Evolutionary conservation across 2,888 invertebrate genomes (phyloP), one percentile per base, ranked within the genome.

Genomic region (Rhopalosiphum nymphaeae): DNA sequence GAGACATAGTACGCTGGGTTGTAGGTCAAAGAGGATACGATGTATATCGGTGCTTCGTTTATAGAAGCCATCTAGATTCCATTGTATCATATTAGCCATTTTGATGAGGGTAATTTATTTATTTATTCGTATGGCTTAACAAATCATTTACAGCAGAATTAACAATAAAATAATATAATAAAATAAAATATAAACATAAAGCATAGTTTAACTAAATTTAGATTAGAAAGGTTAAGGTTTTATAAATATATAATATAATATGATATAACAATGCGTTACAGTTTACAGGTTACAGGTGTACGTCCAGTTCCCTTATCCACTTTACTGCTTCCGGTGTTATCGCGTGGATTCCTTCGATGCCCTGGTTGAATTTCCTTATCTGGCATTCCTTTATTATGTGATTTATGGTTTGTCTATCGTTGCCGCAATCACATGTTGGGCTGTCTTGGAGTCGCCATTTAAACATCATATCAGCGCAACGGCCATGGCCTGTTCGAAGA

Each of bases 41-140:
- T 91, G 53, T 4, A 91, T n/a, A n/a, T 91, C 78, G 3, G 36
- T 11, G 49, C 25, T 36, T 5, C 78, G 25, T 78, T 91, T 91
- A 3, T 42, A 78, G 25, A 91, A 78, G n/a, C 91, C 91, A n/a
- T 91, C 42, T 26, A 91, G 78, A 42, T 91, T 91, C 78, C 91
- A 84, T 36, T 91, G 91, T 36, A 91, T 84, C 1, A 84, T 91
- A 53, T 53, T 49, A 11, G 29, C 10, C 67, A 67, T 67, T 29
- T 10, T 67, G n/a, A n/a, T 67, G 1, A 67, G 13, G 56, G 25
- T 57, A 21, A 7, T 61, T 61, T 61, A 61, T 61, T 61, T 61
- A 61, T 61, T 61, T 61, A 61, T 61, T 61, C 61, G 61, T 61
- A 61, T 61, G 61, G 61, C 16, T 61, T 61, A 25, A 61, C 61